Conservation (phyloP, 2,113 vertebrate genomes). For the Calonectris borealis region DNA sequence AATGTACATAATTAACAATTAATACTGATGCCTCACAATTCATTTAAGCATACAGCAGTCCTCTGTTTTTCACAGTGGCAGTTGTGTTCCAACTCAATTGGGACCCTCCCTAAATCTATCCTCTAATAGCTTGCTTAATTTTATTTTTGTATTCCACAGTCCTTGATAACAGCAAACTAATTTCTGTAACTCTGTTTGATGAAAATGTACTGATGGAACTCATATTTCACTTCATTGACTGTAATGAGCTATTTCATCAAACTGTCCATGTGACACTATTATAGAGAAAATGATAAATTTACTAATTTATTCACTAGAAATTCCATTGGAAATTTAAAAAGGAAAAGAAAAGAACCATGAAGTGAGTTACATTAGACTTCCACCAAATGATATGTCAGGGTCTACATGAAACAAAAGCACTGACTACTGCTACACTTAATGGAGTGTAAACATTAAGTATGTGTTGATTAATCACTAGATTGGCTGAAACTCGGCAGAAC, state of each 20-base stretch:
- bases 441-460: conserved; percentile 66
- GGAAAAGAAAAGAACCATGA: conserved; percentile 71
- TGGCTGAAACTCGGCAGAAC: conserved; percentile 45
- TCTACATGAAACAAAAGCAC: conserved; percentile 67
- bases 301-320: conserved; percentile 81
- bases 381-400: conserved; percentile 58
- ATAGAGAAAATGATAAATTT: conserved; percentile 83
- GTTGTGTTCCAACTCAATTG: conserved; percentile 60
- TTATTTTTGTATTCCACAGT: conserved; percentile 76
- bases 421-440: conserved; percentile 61
- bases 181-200: conserved; percentile 78
- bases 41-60: conserved; percentile 41
- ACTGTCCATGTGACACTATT: conserved; percentile 81
- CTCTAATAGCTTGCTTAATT: conserved; percentile 73
- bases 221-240: conserved; percentile 85
- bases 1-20: conserved; percentile 53
- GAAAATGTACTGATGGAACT: conserved; percentile 81
- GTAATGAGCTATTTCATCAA: conserved; percentile 88
- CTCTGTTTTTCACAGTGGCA: conserved; percentile 50
- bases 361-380: conserved; percentile 69
- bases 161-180: conserved; percentile 79
- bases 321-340: conserved; percentile 75
- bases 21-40: conserved; percentile 48
- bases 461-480: conserved; percentile 62
- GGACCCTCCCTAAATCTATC: conserved; percentile 64